A percentile compares a stretch with the other conserved stretches of the same genome.
Evolutionary conservation across 2,797 vertebrate species (phyloP).

Genomic region (Aphelocoma californica): DNA sequence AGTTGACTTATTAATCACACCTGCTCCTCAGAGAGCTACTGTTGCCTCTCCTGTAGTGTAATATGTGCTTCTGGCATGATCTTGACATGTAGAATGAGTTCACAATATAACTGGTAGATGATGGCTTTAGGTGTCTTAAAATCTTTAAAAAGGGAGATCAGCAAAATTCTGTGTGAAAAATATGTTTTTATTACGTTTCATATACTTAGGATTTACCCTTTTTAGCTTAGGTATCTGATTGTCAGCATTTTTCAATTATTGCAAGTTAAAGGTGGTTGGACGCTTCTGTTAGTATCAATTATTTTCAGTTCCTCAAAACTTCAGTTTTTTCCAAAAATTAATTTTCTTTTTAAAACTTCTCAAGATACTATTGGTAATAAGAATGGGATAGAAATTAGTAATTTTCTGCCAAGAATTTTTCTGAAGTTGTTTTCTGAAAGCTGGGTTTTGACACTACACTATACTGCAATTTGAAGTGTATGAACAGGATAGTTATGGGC

Average conservation of each 20-base stretch:
- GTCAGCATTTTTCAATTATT: background rate
- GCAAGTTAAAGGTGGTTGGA: background rate
- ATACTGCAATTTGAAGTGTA: background rate
- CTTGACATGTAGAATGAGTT: conserved; percentile 31
- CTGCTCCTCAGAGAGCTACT: background rate
- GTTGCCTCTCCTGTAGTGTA: conserved; percentile 44
- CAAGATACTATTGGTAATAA: background rate
- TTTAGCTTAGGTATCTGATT: background rate
- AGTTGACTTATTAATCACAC: background rate
- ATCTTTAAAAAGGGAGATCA: background rate
- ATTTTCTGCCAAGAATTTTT: background rate
- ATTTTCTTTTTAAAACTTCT: background rate
- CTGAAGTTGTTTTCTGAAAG: background rate
- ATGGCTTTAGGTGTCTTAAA: background rate
- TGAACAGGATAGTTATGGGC: background rate
- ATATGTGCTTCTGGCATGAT: conserved; percentile 46
- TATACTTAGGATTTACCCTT: background rate
- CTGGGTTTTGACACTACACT: background rate
- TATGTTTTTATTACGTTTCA: background rate
- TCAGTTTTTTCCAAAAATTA: background rate
- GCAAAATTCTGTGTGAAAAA: background rate
- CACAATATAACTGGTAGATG: conserved; percentile 24
- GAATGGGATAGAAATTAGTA: background rate
- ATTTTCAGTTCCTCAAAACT: background rate
- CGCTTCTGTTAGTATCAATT: accelerated